phyloP scores from a whole-genome alignment of 2,888 invertebrate genomes.

The Mactromeris polynyma region DNA sequence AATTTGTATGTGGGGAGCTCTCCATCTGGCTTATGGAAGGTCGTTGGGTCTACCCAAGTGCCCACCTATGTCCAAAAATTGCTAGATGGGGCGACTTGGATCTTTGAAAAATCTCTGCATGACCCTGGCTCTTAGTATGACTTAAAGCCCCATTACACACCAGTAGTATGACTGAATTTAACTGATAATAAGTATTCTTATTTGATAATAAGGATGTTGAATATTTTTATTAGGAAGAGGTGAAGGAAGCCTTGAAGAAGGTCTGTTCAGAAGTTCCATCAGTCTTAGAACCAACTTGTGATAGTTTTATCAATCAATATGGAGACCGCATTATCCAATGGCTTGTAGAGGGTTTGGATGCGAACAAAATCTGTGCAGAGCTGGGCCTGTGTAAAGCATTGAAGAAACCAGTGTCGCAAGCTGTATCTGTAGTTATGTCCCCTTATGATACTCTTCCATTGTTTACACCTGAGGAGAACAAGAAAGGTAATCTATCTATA shows the following conservation, averaged over 20 bases:
- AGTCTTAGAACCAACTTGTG: conserved; percentile 32
- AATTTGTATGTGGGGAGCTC: no score
- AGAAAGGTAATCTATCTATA: conserved; percentile 16
- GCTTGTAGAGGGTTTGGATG: conserved; percentile 80
- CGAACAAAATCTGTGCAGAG: conserved; percentile 78
- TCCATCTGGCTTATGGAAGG: no score
- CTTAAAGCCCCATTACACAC: no score
- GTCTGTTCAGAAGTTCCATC: conserved; percentile 11
- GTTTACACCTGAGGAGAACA: background rate
- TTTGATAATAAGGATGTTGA: no score
- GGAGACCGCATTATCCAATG: conserved; percentile 77
- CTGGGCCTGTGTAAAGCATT: conserved; percentile 70
- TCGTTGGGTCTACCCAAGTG: no score
- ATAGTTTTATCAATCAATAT: conserved; percentile 69
- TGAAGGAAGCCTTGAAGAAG: conserved; percentile 17
- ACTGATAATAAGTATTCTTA: no score
- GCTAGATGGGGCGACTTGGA: no score
- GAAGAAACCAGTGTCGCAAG: background rate
- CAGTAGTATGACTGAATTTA: no score
- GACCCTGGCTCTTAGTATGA: no score
- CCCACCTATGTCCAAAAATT: no score
- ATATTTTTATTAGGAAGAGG: conserved; percentile 21
- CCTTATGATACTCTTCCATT: conserved; percentile 52
- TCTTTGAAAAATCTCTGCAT: no score
- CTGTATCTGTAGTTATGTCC: conserved; percentile 37